These are phyloP conservation scores for Leptothorax acervorum DNA, from an alignment of 2,888 invertebrate species.

Conservation along the genomic window DNA sequence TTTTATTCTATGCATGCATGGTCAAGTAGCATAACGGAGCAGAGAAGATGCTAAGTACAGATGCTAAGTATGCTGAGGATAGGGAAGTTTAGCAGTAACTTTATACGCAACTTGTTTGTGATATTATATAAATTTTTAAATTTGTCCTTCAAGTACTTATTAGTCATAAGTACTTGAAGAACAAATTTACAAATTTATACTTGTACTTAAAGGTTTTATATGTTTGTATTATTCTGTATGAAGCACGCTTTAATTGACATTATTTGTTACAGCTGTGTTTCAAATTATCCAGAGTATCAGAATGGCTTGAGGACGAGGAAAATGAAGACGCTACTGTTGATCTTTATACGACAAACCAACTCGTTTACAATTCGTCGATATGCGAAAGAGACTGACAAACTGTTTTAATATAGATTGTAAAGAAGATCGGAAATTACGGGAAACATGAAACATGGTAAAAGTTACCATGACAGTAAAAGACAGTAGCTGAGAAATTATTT, in stretches of 20 bases:
- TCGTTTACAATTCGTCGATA: constrained; percentile 61
- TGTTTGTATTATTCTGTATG: background rate
- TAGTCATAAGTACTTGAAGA: background rate
- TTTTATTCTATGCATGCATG: background rate
- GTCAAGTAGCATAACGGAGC: background rate
- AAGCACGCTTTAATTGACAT: background rate
- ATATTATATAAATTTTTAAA: background rate
- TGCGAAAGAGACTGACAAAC: constrained; percentile 71
- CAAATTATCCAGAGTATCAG: constrained; percentile 98
- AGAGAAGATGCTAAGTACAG: background rate
- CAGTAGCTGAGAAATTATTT: constrained; percentile 70
- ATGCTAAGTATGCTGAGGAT: background rate
- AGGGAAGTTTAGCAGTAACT: background rate
- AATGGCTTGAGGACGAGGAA: constrained; percentile 89
- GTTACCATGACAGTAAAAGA: too few relatives aligned
- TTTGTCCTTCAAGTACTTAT: background rate
- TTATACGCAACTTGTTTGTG: background rate
- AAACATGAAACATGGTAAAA: constrained; percentile 23
- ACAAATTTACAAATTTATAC: background rate
- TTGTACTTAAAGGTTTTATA: background rate
- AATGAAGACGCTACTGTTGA: constrained; percentile 63
- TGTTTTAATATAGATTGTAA: constrained; percentile 65
- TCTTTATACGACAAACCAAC: constrained; percentile 64
- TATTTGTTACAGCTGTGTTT: constrained; percentile 92
- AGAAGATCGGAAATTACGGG: constrained; percentile 34